These are phyloP conservation scores for Loxodonta africana DNA, from an alignment of 2,113 vertebrate genomes.

Conservation along the genomic window DNA sequence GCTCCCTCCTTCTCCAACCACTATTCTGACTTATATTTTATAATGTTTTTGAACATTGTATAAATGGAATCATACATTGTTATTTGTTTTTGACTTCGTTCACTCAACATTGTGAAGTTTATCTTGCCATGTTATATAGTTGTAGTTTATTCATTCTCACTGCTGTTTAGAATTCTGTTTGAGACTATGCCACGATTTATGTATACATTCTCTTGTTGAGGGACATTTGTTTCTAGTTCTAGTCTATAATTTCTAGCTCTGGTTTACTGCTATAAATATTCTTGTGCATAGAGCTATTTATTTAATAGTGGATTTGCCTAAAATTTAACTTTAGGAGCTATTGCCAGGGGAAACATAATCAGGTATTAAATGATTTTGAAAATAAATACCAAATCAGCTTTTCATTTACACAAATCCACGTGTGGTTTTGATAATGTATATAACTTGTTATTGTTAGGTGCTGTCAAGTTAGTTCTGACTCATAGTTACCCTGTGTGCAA, in stretches of 20 bases:
- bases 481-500: too few species aligned
- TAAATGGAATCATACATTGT: neutral
- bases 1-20: neutral
- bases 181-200: neutral
- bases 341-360: neutral
- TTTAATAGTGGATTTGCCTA: neutral
- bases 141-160: neutral
- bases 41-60: neutral
- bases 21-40: neutral
- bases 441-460: too few species aligned
- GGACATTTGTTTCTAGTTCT: conserved; percentile 7
- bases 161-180: neutral
- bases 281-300: neutral
- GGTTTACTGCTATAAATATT: neutral
- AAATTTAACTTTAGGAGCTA: conserved; percentile 32
- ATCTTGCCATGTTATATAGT: neutral
- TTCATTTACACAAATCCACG: neutral
- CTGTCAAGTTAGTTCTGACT: too few species aligned
- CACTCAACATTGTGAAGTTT: neutral
- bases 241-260: neutral
- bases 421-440: neutral
- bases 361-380: neutral
- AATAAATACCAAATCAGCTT: conserved; percentile 41
- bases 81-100: neutral
- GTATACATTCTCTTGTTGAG: neutral